A percentile compares a stretch with the other conserved stretches of the same genome.
Evolutionary conservation across 2,888 invertebrate genomes (phyloP).

Genomic region (Entomobrya proxima): DNA sequence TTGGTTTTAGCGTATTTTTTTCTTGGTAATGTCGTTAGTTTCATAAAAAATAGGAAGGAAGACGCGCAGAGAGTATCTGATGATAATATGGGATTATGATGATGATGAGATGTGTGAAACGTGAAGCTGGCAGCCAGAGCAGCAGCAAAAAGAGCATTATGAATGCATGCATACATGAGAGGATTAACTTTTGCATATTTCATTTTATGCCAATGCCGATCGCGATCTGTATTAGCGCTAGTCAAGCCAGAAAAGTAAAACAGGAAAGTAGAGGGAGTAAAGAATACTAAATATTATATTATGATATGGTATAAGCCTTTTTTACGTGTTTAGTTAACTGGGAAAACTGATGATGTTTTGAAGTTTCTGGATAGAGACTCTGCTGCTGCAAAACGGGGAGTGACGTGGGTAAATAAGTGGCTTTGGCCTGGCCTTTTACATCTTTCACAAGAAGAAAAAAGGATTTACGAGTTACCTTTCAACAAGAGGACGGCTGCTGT

Average conservation of each 20-base stretch:
- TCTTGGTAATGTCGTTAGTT: slow-evolving; percentile 28
- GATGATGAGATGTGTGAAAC: slow-evolving; percentile 7
- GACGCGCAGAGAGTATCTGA: too few species aligned
- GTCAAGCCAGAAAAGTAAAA: neutral
- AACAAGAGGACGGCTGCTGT: too few species aligned
- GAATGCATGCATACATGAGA: neutral
- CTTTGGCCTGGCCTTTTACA: slow-evolving; percentile 20
- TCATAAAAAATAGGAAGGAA: slow-evolving; percentile 2
- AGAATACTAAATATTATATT: too few species aligned
- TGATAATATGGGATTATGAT: neutral
- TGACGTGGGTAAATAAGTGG: too few species aligned
- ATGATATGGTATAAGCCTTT: slow-evolving; percentile 6
- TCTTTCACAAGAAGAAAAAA: too few species aligned
- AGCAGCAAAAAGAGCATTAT: neutral
- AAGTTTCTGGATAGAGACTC: slow-evolving; percentile 15
- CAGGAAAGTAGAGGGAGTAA: too few species aligned
- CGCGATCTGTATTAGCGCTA: neutral
- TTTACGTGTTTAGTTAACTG: neutral
- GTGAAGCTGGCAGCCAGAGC: neutral
- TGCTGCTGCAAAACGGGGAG: neutral
- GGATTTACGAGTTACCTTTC: too few species aligned
- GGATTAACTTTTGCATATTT: slow-evolving; percentile 37
- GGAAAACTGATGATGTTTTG: slow-evolving; percentile 7
- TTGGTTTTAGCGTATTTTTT: neutral
- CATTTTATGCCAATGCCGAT: slow-evolving; percentile 17